These are phyloP conservation scores for Eutrigla gurnardus DNA, from an alignment of 2,797 vertebrate genomes.

Conservation along the genomic window DNA sequence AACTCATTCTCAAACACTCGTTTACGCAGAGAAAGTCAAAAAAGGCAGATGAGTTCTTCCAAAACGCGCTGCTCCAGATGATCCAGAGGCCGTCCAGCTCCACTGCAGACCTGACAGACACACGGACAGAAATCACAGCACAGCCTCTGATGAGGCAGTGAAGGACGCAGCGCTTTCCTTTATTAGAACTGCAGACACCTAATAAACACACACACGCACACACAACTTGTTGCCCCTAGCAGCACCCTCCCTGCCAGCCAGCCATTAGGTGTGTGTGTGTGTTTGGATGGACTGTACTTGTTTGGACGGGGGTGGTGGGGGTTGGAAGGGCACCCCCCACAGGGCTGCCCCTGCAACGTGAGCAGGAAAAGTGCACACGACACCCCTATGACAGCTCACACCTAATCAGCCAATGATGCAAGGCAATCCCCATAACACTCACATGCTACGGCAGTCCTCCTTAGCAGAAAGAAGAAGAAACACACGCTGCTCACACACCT, in stretches of 20 bases:
- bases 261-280: slow-evolving; percentile 59
- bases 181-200: slow-evolving; percentile 86
- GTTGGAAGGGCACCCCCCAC: slow-evolving; percentile 66
- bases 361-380: slow-evolving; percentile 78
- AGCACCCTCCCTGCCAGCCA: slow-evolving; percentile 67
- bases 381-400: slow-evolving; percentile 78
- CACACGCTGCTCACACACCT: slow-evolving; percentile 4
- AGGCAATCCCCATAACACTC: slow-evolving; percentile 73
- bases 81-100: slow-evolving; percentile 70
- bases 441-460: slow-evolving; percentile 56
- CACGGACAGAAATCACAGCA: slow-evolving; percentile 61
- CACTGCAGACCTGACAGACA: slow-evolving; percentile 55
- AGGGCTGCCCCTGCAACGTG: slow-evolving; percentile 85
- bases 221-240: slow-evolving; percentile 71
- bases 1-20: slow-evolving; percentile 39
- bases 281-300: slow-evolving; percentile 72
- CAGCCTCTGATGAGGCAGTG: slow-evolving; percentile 80
- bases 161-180: slow-evolving; percentile 80
- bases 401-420: slow-evolving; percentile 79
- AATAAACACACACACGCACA: slow-evolving; percentile 71
- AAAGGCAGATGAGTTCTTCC: slow-evolving; percentile 24
- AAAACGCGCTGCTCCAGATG: slow-evolving; percentile 41
- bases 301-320: slow-evolving; percentile 70
- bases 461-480: neutral
- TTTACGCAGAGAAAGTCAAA: slow-evolving; percentile 2